phyloP scores from a whole-genome alignment of 2,797 vertebrate genomes.

The Denticeps clupeoides region DNA sequence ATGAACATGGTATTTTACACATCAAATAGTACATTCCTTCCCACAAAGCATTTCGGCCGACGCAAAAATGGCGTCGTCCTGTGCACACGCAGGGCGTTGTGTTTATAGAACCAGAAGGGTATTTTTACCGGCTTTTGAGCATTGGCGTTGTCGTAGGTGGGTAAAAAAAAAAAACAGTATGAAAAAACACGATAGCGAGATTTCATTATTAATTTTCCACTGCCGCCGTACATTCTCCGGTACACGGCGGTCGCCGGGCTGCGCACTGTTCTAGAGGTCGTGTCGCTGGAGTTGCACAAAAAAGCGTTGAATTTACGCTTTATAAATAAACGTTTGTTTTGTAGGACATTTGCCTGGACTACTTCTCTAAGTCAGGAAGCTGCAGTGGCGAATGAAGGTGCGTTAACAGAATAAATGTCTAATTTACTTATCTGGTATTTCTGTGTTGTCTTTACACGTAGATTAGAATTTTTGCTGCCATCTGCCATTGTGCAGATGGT shows the following conservation, averaged over 20 bases:
- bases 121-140: constrained; percentile 30
- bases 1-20: no score
- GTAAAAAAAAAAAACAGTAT: neutral
- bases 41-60: constrained; percentile 29
- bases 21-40: constrained; percentile 35
- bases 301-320: no score
- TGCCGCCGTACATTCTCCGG: no score
- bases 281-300: no score
- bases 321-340: no score
- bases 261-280: no score
- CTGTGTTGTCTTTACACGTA: no score
- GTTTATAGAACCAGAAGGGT: constrained; percentile 32
- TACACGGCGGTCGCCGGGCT: no score
- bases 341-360: constrained; percentile 57
- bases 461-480: no score
- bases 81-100: constrained; percentile 36
- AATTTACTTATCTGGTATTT: no score
- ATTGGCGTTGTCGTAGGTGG: constrained; percentile 40
- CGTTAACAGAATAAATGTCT: no score
- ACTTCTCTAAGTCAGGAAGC: constrained; percentile 42
- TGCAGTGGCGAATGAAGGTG: constrained; percentile 54
- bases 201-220: neutral
- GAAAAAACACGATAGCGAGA: neutral
- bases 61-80: constrained; percentile 56
- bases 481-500: no score